phyloP scores from a whole-genome alignment of 1,140 invertebrate species.

The Holotrichia oblita region DNA sequence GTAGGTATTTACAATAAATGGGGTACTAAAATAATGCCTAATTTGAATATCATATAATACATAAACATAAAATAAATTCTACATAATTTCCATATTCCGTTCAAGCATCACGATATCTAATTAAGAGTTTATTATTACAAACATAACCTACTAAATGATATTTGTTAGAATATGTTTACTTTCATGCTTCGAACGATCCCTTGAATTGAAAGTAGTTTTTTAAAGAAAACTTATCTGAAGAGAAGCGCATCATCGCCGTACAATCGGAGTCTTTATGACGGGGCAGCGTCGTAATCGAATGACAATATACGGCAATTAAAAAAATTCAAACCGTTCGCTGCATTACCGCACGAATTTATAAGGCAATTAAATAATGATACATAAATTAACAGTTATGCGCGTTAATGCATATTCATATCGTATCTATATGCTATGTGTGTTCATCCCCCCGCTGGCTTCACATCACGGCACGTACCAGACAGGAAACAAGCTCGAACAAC shows the following conservation, averaged over 20 bases:
- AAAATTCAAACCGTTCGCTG: constrained; percentile 18
- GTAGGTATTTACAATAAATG: too few species aligned
- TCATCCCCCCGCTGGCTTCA: constrained; percentile 27
- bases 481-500: neutral
- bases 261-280: constrained; percentile 20
- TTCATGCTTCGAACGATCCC: neutral
- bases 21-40: too few species aligned
- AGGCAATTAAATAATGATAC: constrained; percentile 40
- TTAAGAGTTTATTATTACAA: neutral
- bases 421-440: neutral
- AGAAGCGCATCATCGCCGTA: neutral
- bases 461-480: neutral
- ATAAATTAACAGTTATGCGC: constrained; percentile 41
- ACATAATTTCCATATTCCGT: neutral
- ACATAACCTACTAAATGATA: neutral
- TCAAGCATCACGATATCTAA: neutral
- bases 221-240: constrained; percentile 13
- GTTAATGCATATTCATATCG: constrained; percentile 39
- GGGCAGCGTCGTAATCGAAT: constrained; percentile 12
- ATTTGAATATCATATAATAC: too few species aligned
- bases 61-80: too few species aligned
- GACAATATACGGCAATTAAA: constrained; percentile 36
- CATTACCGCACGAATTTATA: constrained; percentile 38
- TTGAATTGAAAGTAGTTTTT: neutral
- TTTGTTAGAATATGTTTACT: neutral